Evolutionary conservation across 2,113 vertebrate species (phyloP).

Genomic region (Colaptes auratus): DNA sequence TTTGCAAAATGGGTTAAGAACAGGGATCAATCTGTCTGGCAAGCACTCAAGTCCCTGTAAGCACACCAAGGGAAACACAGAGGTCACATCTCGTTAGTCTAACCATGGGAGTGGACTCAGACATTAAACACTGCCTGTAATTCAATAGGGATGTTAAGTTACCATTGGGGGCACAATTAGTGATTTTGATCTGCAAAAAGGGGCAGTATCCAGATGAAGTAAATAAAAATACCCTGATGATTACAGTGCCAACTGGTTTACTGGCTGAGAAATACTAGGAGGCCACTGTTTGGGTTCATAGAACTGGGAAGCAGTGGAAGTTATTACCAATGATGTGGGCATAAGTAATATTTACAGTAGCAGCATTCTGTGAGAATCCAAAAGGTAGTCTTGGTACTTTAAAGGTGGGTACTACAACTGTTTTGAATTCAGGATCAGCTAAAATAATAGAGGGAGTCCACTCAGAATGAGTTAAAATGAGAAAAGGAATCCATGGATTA

Average conservation of each 20-base stretch:
- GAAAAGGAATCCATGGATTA: background rate
- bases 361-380: background rate
- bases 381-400: background rate
- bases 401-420: background rate
- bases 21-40: constrained; percentile 31
- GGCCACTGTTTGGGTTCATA: background rate
- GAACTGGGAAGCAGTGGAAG: background rate
- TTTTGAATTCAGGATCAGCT: background rate
- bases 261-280: background rate
- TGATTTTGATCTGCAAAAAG: background rate
- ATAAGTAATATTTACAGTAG: background rate
- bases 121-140: background rate
- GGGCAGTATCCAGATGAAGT: background rate
- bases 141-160: background rate
- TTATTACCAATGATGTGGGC: background rate
- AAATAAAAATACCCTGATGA: background rate
- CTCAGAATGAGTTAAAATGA: background rate
- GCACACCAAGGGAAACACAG: background rate
- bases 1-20: constrained; percentile 61
- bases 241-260: background rate
- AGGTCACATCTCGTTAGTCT: background rate
- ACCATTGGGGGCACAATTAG: background rate
- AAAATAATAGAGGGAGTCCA: background rate
- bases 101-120: background rate
- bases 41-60: background rate